Base-by-base conservation (phyloP, 2,113 vertebrate genomes). In the Gobio gobio region DNA sequence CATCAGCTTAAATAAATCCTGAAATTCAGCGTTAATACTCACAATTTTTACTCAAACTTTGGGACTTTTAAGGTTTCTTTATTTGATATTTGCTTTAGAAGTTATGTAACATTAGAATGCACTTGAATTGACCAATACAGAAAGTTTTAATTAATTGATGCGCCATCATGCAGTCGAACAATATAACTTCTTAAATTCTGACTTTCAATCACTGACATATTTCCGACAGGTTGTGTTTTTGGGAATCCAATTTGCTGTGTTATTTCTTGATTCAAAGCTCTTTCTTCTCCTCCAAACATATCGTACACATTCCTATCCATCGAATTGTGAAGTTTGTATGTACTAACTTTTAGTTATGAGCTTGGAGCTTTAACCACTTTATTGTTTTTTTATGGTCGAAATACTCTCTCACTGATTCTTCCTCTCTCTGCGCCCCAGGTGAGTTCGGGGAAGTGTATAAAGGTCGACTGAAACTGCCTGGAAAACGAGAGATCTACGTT, bases 361-460 rank as follows among this genome's bases (percentile, higher is more conserved):
- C 66, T 40, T 70, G 18, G 0, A 20, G 40, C 9, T 20, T 68
- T 68, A 18, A 68, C 64, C 33, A 4, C 43, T 8, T 47, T 26
- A 74, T 29, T 24, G 14, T 51, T 47, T 29, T 29, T 70, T 13
- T 29, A n/a, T 66, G 63, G 29, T 33, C 29, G n/a, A 43, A n/a
- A 22, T 5, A n/a, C 20, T 51, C 43, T 29, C 24, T 49, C 47
- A 33, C 29, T 51, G 10, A 77, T 77, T 54, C 10, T 3, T 78
- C 18, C 1, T 56, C 16, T 78, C 33, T 78, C 22, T 75, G 12
- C 8, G 6, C 92, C 61, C 2, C 93, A 99, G 98, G 98, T 79
- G 98, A 99, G 91, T 99, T 99, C 89, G 98, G 98, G 54, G 98
- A 99, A 90, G 98, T 99, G 20, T 99, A 99, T 87, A 99, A 99